These are phyloP conservation scores for Crypturellus undulatus DNA, from an alignment of 2,113 vertebrate species.

Conservation along the genomic window DNA sequence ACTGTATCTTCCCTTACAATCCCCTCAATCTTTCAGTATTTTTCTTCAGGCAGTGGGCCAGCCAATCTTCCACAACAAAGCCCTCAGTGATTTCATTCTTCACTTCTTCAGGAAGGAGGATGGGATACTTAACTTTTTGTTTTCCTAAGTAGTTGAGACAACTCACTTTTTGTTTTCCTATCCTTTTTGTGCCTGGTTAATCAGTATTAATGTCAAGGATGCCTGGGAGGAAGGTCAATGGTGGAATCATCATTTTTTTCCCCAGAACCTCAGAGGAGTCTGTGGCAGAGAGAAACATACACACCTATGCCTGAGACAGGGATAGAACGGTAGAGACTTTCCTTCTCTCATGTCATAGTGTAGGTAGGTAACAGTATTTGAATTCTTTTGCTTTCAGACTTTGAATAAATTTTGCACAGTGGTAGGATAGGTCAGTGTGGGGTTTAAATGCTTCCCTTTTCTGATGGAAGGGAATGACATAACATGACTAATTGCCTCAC, in stretches of 20 bases:
- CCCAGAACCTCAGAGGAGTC: background rate
- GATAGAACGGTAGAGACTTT: background rate
- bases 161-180: constrained; percentile 13
- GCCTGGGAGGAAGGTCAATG: background rate
- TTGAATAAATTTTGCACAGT: background rate
- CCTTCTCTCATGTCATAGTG: background rate
- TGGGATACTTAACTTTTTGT: background rate
- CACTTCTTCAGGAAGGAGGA: background rate
- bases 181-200: background rate
- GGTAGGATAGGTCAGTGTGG: background rate
- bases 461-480: background rate
- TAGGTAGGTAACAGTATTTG: background rate
- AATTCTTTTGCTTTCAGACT: background rate
- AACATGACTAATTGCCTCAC: background rate
- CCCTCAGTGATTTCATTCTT: background rate
- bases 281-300: background rate
- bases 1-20: background rate
- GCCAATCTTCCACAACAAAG: background rate
- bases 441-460: background rate
- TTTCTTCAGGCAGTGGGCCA: background rate
- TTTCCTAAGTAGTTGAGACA: background rate
- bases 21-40: background rate
- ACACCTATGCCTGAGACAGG: background rate
- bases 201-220: background rate
- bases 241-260: background rate